Evolutionary conservation across 2,113 vertebrate species (phyloP).

Genomic region (Pterocles gutturalis): DNA sequence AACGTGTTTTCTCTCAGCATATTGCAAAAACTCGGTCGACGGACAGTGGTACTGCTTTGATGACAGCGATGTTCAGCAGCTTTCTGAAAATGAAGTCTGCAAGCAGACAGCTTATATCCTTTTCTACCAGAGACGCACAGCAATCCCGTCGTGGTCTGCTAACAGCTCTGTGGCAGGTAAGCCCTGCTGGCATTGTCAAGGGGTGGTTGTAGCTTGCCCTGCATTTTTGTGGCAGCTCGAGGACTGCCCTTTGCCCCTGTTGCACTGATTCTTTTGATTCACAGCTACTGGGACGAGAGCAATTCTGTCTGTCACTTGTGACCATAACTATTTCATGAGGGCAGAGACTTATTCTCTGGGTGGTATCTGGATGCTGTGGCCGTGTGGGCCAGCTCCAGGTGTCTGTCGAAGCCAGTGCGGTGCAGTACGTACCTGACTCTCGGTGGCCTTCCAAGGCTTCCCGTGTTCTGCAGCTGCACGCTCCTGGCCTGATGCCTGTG

Average conservation of each 20-base stretch:
- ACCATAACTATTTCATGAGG: rapidly evolving
- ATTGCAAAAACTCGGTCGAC: slow-evolving; percentile 97
- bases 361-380: neutral
- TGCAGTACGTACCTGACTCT: neutral
- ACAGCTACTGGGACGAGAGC: neutral
- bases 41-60: slow-evolving; percentile 99
- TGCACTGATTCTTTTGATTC: neutral
- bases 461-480: rapidly evolving
- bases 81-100: slow-evolving; percentile 93
- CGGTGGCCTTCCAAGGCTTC: neutral
- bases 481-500: neutral
- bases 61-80: slow-evolving; percentile 92
- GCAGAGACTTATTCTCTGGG: rapidly evolving
- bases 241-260: neutral
- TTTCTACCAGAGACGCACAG: slow-evolving; percentile 95
- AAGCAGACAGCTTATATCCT: slow-evolving; percentile 95
- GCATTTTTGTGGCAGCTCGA: neutral
- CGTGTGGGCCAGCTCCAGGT: rapidly evolving
- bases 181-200: neutral
- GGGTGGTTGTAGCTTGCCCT: neutral
- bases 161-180: slow-evolving; percentile 97
- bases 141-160: slow-evolving; percentile 95
- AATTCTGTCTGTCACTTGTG: neutral
- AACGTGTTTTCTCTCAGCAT: slow-evolving; percentile 77
- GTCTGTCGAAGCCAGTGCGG: neutral